Conservation (phyloP, 2,113 vertebrate genomes). For the Elgaria multicarinata region DNA sequence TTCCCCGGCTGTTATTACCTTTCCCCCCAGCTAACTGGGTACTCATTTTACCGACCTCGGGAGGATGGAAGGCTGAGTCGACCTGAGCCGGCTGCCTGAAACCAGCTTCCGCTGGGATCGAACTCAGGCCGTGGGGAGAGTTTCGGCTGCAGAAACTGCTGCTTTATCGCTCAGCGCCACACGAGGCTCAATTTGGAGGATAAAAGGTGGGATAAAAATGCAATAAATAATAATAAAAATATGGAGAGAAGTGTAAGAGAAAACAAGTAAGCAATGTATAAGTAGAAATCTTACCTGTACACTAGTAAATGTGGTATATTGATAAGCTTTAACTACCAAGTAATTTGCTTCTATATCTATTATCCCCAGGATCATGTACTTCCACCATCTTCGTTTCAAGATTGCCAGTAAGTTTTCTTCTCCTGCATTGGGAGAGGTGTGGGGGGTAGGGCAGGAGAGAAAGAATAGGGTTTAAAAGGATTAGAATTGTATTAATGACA, state of each 20-base stretch:
- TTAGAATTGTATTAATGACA: background rate
- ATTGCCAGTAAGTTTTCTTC: constrained; percentile 96
- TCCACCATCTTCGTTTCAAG: constrained; percentile 96
- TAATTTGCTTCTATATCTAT: constrained; percentile 97
- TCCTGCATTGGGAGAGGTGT: constrained; percentile 74
- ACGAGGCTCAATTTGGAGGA: no score
- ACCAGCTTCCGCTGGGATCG: no score
- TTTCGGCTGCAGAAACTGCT: no score
- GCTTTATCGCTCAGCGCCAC: no score
- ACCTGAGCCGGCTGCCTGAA: no score
- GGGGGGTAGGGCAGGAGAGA: background rate
- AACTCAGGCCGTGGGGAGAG: no score
- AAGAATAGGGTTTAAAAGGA: background rate
- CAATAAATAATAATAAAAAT: no score
- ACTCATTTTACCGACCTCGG: no score
- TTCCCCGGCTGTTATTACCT: no score
- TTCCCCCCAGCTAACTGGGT: no score
- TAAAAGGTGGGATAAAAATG: no score
- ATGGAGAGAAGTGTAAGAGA: background rate
- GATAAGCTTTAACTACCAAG: constrained; percentile 94
- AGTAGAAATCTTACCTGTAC: constrained; percentile 85
- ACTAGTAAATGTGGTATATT: constrained; percentile 94
- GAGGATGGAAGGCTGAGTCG: no score
- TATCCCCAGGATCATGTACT: constrained; percentile 95
- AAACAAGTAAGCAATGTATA: background rate